These are phyloP conservation scores for Drosophila gaucha DNA, from an alignment of 2,888 invertebrate species.

Conservation along the genomic window DNA sequence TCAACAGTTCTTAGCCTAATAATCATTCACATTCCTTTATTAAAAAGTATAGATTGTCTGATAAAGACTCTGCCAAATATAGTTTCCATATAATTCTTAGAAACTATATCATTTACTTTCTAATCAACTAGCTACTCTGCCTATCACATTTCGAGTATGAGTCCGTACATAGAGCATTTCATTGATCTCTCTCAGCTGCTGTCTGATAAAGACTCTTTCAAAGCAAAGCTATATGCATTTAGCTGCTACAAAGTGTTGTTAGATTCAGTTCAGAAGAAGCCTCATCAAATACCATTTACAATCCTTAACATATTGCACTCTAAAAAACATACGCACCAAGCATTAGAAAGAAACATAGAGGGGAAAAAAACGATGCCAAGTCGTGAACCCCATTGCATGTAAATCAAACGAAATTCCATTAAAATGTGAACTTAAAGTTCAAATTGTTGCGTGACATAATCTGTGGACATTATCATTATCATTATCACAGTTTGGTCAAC, in stretches of 20 bases:
- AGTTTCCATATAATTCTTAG: not conserved
- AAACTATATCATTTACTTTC: not conserved
- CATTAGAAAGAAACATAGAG: not conserved
- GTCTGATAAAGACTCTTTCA: not conserved
- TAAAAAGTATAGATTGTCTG: too few relatives aligned
- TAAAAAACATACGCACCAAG: slow-evolving; percentile 19
- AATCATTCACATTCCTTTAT: too few relatives aligned
- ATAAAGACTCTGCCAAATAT: not conserved
- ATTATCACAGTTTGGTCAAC: slow-evolving; percentile 68
- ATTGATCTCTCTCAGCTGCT: not conserved
- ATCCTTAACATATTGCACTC: slow-evolving; percentile 16
- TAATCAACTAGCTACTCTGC: not conserved
- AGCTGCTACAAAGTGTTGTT: not conserved
- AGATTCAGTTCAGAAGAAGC: slow-evolving; percentile 17
- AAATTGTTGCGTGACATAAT: slow-evolving; percentile 78
- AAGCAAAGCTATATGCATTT: not conserved
- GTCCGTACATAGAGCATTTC: not conserved
- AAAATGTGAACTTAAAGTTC: slow-evolving; percentile 80
- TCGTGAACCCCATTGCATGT: slow-evolving; percentile 59
- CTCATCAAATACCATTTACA: slow-evolving; percentile 18
- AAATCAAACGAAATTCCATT: slow-evolving; percentile 78
- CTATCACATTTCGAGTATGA: not conserved
- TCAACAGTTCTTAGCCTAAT: too few relatives aligned
- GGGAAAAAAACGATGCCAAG: slow-evolving; percentile 59
- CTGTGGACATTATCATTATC: slow-evolving; percentile 65